A percentile compares a stretch with the other conserved stretches of the same genome.
These are phyloP conservation scores for Gymnothorax reevesii DNA, from an alignment of 2,797 vertebrate genomes.

Conservation along the genomic window DNA sequence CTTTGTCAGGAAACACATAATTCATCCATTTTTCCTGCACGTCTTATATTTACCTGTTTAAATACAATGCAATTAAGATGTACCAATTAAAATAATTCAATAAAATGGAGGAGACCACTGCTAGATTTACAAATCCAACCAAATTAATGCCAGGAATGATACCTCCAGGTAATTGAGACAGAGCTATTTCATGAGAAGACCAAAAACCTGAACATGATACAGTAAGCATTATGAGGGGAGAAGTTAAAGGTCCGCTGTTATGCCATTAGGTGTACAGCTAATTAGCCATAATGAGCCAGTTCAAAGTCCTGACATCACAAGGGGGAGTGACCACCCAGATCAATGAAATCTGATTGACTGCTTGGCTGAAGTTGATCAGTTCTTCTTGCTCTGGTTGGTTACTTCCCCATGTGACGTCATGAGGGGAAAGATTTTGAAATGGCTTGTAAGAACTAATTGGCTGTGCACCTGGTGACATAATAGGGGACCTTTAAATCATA, in stretches of 20 bases:
- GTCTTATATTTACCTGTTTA: neutral
- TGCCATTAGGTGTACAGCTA: too few species aligned
- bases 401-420: too few species aligned
- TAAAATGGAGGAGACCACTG: neutral
- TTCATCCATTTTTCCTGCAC: neutral
- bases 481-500: too few species aligned
- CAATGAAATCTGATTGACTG: too few species aligned
- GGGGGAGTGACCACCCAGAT: too few species aligned
- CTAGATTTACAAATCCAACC: neutral
- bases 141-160: neutral
- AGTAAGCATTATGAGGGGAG: neutral
- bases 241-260: neutral
- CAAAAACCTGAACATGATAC: neutral
- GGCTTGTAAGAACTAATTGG: too few species aligned
- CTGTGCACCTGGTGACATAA: too few species aligned
- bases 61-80: neutral
- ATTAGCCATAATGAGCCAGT: too few species aligned
- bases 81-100: neutral
- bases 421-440: too few species aligned
- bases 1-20: neutral
- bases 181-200: neutral
- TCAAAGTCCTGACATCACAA: too few species aligned
- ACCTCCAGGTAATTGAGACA: neutral
- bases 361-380: too few species aligned
- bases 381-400: too few species aligned